phyloP scores from a whole-genome alignment of 2,888 invertebrate species.

The Listrodromus nycthemerus region DNA sequence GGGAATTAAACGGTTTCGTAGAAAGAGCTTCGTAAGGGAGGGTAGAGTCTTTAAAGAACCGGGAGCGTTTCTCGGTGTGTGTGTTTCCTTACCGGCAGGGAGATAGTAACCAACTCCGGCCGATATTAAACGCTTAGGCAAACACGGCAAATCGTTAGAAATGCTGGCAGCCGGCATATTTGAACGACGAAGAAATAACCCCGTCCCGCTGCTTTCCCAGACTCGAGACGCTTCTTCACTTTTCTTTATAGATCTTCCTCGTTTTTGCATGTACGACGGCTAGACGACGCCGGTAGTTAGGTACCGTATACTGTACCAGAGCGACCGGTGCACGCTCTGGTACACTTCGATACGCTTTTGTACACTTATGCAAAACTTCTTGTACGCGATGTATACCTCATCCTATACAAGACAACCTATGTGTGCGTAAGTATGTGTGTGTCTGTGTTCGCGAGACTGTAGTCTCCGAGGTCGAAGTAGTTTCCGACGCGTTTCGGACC shows the following conservation, averaged over 20 bases:
- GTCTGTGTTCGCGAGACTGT: background rate
- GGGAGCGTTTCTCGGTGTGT: background rate
- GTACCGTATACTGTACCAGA: too few species aligned
- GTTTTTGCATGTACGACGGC: background rate
- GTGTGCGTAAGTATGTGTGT: conserved; percentile 1
- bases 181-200: conserved; percentile 28
- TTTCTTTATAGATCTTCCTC: conserved; percentile 14
- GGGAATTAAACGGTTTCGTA: conserved; percentile 37
- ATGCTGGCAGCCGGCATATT: conserved; percentile 23
- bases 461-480: conserved; percentile 50
- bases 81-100: conserved; percentile 16
- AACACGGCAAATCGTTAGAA: conserved; percentile 44
- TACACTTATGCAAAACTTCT: conserved; percentile 32
- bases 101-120: conserved; percentile 65
- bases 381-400: conserved; percentile 7
- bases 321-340: conserved; percentile 27
- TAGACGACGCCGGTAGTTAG: conserved; percentile 45
- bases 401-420: conserved; percentile 33
- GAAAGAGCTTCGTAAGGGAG: background rate
- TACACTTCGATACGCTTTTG: conserved; percentile 15
- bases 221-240: conserved; percentile 43
- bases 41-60: conserved; percentile 43
- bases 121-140: conserved; percentile 46
- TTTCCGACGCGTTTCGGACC: conserved; percentile 50
- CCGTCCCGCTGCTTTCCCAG: conserved; percentile 8